Conservation (phyloP, 2,113 vertebrate genomes). For the Pangasianodon gigas region DNA sequence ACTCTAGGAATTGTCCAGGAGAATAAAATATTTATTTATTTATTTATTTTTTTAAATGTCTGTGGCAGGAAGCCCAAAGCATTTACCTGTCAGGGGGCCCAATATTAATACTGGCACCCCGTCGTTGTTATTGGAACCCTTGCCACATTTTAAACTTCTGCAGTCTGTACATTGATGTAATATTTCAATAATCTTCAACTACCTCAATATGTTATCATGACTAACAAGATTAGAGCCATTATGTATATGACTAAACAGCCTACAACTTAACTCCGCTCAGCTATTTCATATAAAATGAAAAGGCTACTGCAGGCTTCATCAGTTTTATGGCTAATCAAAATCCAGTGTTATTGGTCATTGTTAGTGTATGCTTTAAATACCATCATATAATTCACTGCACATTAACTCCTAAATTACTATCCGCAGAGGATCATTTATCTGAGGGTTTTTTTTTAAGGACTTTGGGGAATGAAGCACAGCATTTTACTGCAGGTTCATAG, state of each 20-base stretch:
- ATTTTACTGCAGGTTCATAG: background rate
- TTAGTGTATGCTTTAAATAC: background rate
- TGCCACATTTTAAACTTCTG: background rate
- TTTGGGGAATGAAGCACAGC: background rate
- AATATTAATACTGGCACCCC: background rate
- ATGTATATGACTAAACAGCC: background rate
- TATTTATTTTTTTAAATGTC: no score
- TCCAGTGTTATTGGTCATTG: background rate
- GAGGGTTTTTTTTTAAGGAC: background rate
- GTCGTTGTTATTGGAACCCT: background rate
- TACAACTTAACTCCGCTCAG: background rate
- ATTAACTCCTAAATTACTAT: background rate
- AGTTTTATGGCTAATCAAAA: background rate
- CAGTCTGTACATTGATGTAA: conserved; percentile 14
- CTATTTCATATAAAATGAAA: background rate
- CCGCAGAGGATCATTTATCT: background rate
- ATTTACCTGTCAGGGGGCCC: background rate
- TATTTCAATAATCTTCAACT: background rate
- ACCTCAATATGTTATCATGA: background rate
- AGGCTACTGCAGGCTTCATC: background rate
- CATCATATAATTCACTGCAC: background rate
- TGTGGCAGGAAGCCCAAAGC: background rate
- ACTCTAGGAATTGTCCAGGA: background rate
- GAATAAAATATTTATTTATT: background rate
- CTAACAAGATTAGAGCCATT: background rate